Percentiles rank a stretch among this genome's conserved stretches.
phyloP scores from a whole-genome alignment of 2,113 vertebrate genomes.

The Mugil cephalus region DNA sequence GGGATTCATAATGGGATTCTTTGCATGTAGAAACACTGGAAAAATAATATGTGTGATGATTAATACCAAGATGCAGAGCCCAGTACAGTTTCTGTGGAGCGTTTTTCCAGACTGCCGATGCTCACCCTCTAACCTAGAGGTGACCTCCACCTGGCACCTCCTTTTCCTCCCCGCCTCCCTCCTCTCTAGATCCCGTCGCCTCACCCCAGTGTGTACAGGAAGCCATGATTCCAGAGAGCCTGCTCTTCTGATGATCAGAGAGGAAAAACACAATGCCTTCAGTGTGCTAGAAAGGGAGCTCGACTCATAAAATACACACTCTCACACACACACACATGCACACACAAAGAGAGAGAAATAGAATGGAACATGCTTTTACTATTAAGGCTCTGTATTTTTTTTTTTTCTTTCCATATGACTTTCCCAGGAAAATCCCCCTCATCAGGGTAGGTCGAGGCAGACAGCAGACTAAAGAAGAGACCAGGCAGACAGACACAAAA shows the following conservation, averaged over 20 bases:
- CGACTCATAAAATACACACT: slow-evolving; percentile 74
- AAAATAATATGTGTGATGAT: too few species aligned
- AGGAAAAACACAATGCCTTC: slow-evolving; percentile 79
- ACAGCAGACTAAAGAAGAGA: slow-evolving; percentile 72
- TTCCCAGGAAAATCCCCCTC: slow-evolving; percentile 84
- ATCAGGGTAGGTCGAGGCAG: slow-evolving; percentile 77
- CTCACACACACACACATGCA: slow-evolving; percentile 43
- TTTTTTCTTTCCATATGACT: slow-evolving; percentile 80
- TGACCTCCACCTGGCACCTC: slow-evolving; percentile 49
- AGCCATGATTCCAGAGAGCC: slow-evolving; percentile 67
- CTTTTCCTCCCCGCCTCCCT: background rate
- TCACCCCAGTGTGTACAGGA: slow-evolving; percentile 76
- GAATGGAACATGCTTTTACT: slow-evolving; percentile 83
- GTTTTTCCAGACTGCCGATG: background rate
- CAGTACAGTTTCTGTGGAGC: background rate
- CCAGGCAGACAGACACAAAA: slow-evolving; percentile 55
- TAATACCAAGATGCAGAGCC: too few species aligned
- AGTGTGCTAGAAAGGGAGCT: slow-evolving; percentile 76
- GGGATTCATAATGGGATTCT: background rate
- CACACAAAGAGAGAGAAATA: slow-evolving; percentile 63
- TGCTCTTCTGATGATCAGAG: slow-evolving; percentile 74
- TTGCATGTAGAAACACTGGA: too few species aligned
- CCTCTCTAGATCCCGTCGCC: slow-evolving; percentile 52
- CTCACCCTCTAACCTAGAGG: slow-evolving; percentile 25
- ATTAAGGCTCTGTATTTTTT: slow-evolving; percentile 68